Conservation (phyloP, 2,113 vertebrate species). For the Cyphomyrus discorhynchus region DNA sequence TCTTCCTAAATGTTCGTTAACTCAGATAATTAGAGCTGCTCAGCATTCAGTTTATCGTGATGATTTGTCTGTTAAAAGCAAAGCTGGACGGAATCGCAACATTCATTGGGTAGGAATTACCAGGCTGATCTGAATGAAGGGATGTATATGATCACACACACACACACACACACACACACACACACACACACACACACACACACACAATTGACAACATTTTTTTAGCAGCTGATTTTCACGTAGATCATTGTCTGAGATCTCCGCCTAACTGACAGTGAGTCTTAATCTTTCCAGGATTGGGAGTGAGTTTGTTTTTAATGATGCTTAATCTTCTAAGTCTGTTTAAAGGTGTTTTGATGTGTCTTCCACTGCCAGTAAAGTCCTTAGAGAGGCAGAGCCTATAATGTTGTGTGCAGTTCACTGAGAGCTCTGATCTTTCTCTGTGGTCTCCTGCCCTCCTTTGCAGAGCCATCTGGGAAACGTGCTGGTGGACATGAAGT, state of each 20-base stretch:
- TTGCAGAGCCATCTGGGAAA: constrained; percentile 92
- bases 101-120: neutral
- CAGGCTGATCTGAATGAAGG: neutral
- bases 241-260: neutral
- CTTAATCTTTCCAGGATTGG: neutral
- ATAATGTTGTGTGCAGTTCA: neutral
- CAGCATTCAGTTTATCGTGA: neutral
- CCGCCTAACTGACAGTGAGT: neutral
- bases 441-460: constrained; percentile 18
- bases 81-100: neutral
- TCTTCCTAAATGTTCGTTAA: neutral
- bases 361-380: neutral
- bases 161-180: neutral
- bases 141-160: neutral
- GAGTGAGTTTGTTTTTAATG: neutral
- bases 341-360: neutral
- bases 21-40: neutral
- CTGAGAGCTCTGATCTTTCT: neutral
- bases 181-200: too few species aligned
- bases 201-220: neutral
- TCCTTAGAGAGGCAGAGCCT: neutral
- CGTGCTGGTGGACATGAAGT: constrained; percentile 94
- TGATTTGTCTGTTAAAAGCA: neutral
- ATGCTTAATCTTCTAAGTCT: neutral
- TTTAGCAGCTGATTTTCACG: neutral